Conservation (phyloP, 2,113 vertebrate genomes). For the Pantherophis guttatus region DNA sequence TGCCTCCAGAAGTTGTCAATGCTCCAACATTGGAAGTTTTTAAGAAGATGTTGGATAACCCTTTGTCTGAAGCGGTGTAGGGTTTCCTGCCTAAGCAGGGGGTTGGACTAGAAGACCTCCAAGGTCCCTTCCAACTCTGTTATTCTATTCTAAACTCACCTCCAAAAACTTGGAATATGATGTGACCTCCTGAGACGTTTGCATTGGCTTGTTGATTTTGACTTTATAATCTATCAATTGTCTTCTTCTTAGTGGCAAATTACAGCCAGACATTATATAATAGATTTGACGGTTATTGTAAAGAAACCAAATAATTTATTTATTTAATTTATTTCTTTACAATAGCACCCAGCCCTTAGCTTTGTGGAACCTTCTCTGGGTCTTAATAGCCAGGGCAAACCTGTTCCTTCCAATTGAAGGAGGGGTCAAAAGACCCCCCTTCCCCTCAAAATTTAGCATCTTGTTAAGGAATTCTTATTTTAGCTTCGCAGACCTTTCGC, state of each 20-base stretch:
- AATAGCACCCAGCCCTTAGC: neutral
- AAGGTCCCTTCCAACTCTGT: too few species aligned
- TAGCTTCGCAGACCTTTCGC: too few species aligned
- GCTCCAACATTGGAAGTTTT: too few species aligned
- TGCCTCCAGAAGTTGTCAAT: too few species aligned
- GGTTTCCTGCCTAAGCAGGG: too few species aligned
- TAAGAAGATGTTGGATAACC: too few species aligned
- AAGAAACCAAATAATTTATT: neutral
- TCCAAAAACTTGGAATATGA: neutral
- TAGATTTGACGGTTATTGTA: neutral
- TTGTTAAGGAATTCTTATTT: too few species aligned
- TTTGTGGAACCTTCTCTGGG: neutral
- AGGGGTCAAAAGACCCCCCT: too few species aligned
- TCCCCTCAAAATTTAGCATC: too few species aligned
- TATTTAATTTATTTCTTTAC: neutral
- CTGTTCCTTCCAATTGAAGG: neutral
- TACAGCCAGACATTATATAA: neutral
- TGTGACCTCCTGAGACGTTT: neutral
- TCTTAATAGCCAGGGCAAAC: neutral
- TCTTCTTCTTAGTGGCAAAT: neutral
- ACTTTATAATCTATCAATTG: neutral
- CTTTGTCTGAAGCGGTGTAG: too few species aligned
- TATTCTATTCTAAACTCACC: neutral
- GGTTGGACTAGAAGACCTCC: too few species aligned
- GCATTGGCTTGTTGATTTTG: neutral